Evolutionary conservation across 2,888 invertebrate species (phyloP), one percentile per base, ranked within the genome.

Genomic region (Eupithecia abbreviata): DNA sequence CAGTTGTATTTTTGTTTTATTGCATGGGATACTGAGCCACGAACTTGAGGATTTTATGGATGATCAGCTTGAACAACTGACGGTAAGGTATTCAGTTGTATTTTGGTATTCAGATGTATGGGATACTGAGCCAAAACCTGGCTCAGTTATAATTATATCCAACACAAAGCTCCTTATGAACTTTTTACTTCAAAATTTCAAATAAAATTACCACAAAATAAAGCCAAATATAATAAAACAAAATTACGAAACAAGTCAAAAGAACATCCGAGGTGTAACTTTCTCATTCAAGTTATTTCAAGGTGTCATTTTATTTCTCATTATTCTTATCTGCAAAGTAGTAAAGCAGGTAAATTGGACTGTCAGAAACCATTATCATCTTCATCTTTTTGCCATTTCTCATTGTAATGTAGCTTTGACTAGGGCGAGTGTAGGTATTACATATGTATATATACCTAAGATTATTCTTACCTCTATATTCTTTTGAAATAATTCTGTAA

Each of bases 241-340:
- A 47, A 18, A 69, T 18, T 69, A 18, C 45, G 10, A 45, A 47
- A 69, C 69, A 45, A 69, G 47, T 69, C 47, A 30, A 69, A 47
- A 30, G 69, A 69, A 69, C 68, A 68, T 67, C 15, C 13, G n/a
- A 7, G 12, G n/a, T 47, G n/a, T 18, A 47, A 49, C 72, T 65
- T 72, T 72, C 72, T 66, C 72, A 49, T 72, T 66, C 43, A 15
- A 66, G 72, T 43, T 47, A 68, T 42, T 71, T 67, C 47, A 71
- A 75, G 55, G 62, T 30, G 69, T 74, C 62, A 15, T 74, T 75
- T 71, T 62, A 68, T 75, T 68, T 68, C 75, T 72, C 68, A 69
- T 76, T 76, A 72, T 76, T 75, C 67, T 75, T 69, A 76, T 76
- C 69, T 76, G 69, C 49, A 65, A 72, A 72, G 75, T 76, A 72